Evolutionary conservation across 2,113 vertebrate genomes (phyloP), one percentile per base, ranked within the genome.

Genomic region (Octodon degus): DNA sequence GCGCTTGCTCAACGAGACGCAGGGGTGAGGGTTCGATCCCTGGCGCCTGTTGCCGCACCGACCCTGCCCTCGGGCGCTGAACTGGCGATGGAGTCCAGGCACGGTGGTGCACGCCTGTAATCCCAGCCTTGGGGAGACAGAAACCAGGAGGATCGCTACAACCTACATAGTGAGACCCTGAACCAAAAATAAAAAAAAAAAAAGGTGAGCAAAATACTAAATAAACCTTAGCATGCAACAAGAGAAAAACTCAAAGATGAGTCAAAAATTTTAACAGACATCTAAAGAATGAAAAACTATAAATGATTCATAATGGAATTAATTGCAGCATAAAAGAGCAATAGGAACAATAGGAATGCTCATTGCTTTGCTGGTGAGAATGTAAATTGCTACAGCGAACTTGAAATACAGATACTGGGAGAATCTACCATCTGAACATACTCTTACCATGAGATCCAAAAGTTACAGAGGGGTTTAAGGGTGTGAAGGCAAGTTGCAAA

Each of bases 31-130:
- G 53, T 53, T 53, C 43, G 50, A 53, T 53, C 7, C 5, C 50
- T 8, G 50, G 50, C 7, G 12, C 1, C 5, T 10, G 10, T 10
- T 53, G 53, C 53, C 53, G 6, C 2, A 1, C 10, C 13, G 10
- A 12, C 9, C 53, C 13, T 1, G 53, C 53, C 13, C 53, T 53
- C 53, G 2, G 53, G 53, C 13, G 53, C 53, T 53, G 10, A 53
- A 2, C 11, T 1, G 2, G 53, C 2, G 53, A 53, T 53, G 53
- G 53, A 53, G 53, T 53, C 53, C 7, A 7, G 50, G 5, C 50
- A 12, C 11, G 53, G 53, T 53, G 53, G 53, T 2, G 2, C 10
- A 2, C 53, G 11, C 53, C 53, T 53, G 53, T 13, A 53, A 53
- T 53, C 4, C 13, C 53, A 53, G 53, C 53, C 1, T 1, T 12